Evolutionary conservation across 2,113 vertebrate genomes (phyloP), one percentile per base, ranked within the genome.

Genomic region (Silurus glanis): DNA sequence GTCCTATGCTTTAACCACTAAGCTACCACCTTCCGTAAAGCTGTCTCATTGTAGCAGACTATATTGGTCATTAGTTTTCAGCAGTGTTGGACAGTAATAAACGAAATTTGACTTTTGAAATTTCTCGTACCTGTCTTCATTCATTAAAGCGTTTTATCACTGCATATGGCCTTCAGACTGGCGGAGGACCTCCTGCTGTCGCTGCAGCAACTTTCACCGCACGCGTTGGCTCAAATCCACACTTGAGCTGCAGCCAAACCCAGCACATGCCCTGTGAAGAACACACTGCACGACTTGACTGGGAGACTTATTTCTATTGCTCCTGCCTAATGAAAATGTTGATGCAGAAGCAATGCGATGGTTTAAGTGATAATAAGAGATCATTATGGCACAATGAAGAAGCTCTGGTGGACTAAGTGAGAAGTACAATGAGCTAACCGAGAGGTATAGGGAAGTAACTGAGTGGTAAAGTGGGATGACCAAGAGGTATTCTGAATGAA

Each of bases 71-170:
- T 37, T 37, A 2, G 37, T 37, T 37, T 37, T 37, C 37, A 37
- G 37, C 2, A 37, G 37, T 37, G 1, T 1, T 37, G 37, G 37
- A 37, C 37, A 37, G 37, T 37, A 37, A 37, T 37, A 37, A 37
- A 37, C 2, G 0, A 37, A 37, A 37, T 37, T 37, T 37, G 37
- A 37, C 37, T 37, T 37, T 45, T 16, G 59, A 80, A 37, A 45
- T 47, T 80, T 87, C 56, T 87, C 64, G 83, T 84, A 49, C 47
- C 83, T 84, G 82, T 84, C 86, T 72, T 69, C 69, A 88, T 28
- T 85, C 58, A 85, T 88, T 76, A 88, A 51, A 23, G 61, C 56
- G 69, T 71, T 88, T 62, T 85, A 74, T 58, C 47, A 55, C 87
- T 85, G 78, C 78, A 80, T 80, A 80, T 80, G 78, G 78, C 28